Evolutionary conservation across 1,140 invertebrate genomes (phyloP).

Genomic region (Lerema accius): DNA sequence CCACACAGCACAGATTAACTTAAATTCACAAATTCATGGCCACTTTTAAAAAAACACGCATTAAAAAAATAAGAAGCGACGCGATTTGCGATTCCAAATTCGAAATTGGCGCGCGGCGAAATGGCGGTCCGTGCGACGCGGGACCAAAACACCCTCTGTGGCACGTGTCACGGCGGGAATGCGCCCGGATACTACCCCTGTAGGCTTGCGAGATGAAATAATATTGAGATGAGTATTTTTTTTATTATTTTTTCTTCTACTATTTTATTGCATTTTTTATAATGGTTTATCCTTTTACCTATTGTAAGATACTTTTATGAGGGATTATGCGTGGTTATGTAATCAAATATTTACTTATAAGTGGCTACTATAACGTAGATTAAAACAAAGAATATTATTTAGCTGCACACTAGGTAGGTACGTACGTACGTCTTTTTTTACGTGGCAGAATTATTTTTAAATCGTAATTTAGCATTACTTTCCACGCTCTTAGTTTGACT

Average conservation of each 20-base stretch:
- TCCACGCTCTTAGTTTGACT: no score
- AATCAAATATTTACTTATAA: no score
- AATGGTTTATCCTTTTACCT: no score
- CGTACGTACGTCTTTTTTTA: no score
- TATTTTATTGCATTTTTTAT: neutral
- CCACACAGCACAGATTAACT: neutral
- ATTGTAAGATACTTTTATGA: no score
- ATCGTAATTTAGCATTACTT: no score
- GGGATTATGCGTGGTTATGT: no score
- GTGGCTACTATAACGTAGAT: no score
- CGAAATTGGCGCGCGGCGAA: conserved; percentile 38
- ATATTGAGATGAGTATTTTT: neutral
- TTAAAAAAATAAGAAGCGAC: neutral
- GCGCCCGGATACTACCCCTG: conserved; percentile 41
- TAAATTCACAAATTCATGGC: neutral
- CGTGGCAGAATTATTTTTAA: no score
- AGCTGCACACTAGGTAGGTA: no score
- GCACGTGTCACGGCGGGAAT: conserved; percentile 45
- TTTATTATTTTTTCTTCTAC: no score
- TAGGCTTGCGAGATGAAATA: neutral
- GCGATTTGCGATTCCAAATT: neutral
- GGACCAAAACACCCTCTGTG: conserved; percentile 46
- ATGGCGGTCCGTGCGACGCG: conserved; percentile 47
- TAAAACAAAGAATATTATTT: no score
- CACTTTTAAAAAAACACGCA: neutral